Percentiles rank a stretch among this genome's conserved stretches.
phyloP scores from a whole-genome alignment of 2,888 invertebrate genomes.

The Dryobotodes eremita region DNA sequence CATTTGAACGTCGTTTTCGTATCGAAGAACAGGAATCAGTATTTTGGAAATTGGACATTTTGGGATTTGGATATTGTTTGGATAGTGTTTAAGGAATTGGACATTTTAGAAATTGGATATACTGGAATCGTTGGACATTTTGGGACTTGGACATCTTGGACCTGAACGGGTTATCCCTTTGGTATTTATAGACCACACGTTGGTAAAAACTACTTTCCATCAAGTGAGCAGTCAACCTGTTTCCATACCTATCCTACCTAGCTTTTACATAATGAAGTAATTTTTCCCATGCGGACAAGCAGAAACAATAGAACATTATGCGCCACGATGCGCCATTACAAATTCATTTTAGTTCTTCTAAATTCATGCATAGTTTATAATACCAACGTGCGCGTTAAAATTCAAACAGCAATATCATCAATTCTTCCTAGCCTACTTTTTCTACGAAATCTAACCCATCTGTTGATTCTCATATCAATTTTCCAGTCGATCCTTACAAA shows the following conservation, averaged over 20 bases:
- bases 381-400: not conserved
- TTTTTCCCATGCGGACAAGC: not conserved
- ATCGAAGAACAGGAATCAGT: too few species aligned
- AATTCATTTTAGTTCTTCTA: not conserved
- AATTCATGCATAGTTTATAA: constrained; percentile 6
- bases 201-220: too few species aligned
- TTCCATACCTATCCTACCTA: not conserved
- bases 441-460: not conserved
- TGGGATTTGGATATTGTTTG: too few species aligned
- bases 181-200: not conserved
- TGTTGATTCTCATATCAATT: not conserved
- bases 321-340: too few species aligned
- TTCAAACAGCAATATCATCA: not conserved
- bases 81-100: too few species aligned
- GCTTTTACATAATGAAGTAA: not conserved
- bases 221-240: not conserved
- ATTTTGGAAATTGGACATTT: too few species aligned
- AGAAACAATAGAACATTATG: not conserved
- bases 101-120: too few species aligned
- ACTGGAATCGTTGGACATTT: too few species aligned
- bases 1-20: too few species aligned
- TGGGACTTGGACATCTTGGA: too few species aligned
- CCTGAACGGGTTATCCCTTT: too few species aligned
- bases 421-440: not conserved
- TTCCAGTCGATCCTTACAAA: constrained; percentile 9